These are phyloP conservation scores for Desmophyllum pertusum DNA, from an alignment of 92 coral and sea anemone genomes.

Conservation along the genomic window DNA sequence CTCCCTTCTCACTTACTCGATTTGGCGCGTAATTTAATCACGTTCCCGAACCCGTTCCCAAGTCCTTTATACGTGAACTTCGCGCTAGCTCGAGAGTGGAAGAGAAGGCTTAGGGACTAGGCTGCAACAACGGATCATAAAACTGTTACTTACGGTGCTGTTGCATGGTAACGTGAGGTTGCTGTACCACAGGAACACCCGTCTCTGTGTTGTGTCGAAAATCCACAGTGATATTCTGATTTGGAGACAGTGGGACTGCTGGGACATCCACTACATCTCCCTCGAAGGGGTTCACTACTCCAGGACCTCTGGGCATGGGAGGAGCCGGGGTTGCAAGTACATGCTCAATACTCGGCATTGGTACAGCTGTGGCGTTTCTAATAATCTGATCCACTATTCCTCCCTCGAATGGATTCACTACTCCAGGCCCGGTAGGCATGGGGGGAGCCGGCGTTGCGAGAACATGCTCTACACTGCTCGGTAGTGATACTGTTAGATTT, in stretches of 20 bases:
- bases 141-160: conserved; percentile 43
- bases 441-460: conserved; percentile 39
- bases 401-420: conserved; percentile 51
- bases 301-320: conserved; percentile 45
- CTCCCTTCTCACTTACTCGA: too few species aligned
- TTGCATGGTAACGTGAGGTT: conserved; percentile 41
- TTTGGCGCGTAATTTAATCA: too few species aligned
- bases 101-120: too few species aligned
- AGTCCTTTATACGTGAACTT: too few species aligned
- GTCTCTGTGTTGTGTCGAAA: conserved; percentile 21
- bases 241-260: conserved; percentile 21
- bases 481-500: background rate
- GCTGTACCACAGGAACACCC: conserved; percentile 11
- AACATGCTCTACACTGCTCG: conserved; percentile 17
- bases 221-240: conserved; percentile 45
- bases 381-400: conserved; percentile 37
- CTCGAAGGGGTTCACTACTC: conserved; percentile 46
- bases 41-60: too few species aligned
- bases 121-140: background rate
- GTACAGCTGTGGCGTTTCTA: conserved; percentile 31
- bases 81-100: too few species aligned
- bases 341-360: conserved; percentile 10
- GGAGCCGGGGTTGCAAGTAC: conserved; percentile 39
- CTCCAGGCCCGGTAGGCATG: conserved; percentile 44
- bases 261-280: conserved; percentile 37